These are phyloP conservation scores for Drosophila buzzatii DNA, from an alignment of 2,888 invertebrate species.

Conservation along the genomic window DNA sequence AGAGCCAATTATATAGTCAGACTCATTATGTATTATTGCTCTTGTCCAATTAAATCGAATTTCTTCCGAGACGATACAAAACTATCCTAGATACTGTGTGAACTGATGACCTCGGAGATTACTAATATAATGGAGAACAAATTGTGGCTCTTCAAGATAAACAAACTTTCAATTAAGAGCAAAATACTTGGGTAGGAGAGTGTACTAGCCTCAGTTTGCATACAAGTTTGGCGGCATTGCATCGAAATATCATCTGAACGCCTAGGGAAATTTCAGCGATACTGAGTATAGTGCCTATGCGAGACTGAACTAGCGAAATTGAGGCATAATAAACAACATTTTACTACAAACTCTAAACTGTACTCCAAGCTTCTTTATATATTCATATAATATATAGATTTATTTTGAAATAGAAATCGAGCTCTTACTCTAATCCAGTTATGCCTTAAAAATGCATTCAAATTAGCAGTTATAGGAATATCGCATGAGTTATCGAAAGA, in stretches of 20 bases:
- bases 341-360: not conserved
- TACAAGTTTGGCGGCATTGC: not conserved
- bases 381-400: fast-evolving
- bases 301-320: not conserved
- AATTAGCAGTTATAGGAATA: not conserved
- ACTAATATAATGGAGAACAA: too few species aligned
- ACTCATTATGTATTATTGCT: not conserved
- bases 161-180: not conserved
- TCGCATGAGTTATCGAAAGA: not conserved
- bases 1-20: not conserved
- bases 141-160: not conserved
- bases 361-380: too few species aligned
- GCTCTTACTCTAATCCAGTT: not conserved
- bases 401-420: fast-evolving
- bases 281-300: not conserved
- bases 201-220: not conserved
- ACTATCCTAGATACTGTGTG: not conserved
- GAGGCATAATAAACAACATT: not conserved
- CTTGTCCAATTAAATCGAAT: not conserved
- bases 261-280: not conserved
- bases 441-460: too few species aligned
- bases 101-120: not conserved
- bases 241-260: not conserved
- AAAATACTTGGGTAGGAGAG: not conserved
- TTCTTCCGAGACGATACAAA: not conserved